Percentiles rank a stretch among this genome's conserved stretches.
Conservation (phyloP, 2,797 vertebrate genomes). For the Mycteria americana region DNA sequence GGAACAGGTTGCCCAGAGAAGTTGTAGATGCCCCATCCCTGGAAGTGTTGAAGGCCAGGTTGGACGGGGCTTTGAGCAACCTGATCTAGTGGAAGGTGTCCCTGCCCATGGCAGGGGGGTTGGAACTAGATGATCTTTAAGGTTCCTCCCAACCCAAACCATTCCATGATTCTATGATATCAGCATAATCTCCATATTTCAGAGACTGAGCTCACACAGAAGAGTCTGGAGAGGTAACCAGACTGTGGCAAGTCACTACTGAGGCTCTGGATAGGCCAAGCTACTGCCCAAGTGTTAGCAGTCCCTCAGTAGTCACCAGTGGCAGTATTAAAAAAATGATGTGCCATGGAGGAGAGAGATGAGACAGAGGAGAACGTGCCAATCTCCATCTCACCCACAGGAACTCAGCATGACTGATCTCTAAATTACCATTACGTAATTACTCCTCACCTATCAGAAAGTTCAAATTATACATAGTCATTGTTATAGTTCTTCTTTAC, state of each 20-base stretch:
- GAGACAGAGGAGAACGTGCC: background rate
- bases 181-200: background rate
- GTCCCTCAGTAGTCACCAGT: background rate
- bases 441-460: background rate
- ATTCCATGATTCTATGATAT: background rate
- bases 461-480: background rate
- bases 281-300: background rate
- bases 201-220: background rate
- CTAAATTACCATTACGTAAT: background rate
- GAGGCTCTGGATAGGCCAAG: background rate
- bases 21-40: no score
- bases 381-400: background rate
- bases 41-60: no score
- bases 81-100: no score
- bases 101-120: no score
- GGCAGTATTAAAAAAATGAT: background rate
- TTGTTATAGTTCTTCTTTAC: background rate
- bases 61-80: no score
- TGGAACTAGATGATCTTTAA: no score
- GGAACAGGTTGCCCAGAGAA: no score
- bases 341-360: accelerated
- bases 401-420: background rate
- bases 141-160: no score
- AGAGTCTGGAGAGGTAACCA: background rate
- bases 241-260: background rate